These are phyloP conservation scores for Salmo trutta DNA, from an alignment of 2,797 vertebrate species.

Conservation along the genomic window DNA sequence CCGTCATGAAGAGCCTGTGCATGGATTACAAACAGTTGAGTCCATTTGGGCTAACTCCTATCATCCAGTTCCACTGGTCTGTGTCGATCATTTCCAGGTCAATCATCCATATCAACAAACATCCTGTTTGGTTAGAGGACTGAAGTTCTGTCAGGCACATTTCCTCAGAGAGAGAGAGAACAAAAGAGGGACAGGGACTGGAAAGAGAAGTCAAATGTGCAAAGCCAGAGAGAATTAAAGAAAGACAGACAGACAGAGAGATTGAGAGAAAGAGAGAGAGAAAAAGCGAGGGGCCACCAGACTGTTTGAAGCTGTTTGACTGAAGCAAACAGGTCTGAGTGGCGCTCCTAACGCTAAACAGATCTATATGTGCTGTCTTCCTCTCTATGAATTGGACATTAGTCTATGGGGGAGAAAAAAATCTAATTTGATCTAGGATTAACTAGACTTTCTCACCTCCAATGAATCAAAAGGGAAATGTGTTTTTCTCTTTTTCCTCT, in stretches of 20 bases:
- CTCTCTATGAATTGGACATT: slow-evolving; percentile 44
- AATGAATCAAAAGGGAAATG: not conserved
- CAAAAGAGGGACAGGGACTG: not conserved
- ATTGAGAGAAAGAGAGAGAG: not conserved
- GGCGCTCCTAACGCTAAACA: slow-evolving; percentile 37
- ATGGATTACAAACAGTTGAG: too few relatives aligned
- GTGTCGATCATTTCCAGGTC: not conserved
- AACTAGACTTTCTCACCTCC: slow-evolving; percentile 12
- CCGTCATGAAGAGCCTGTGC: not conserved
- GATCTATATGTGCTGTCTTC: slow-evolving; percentile 6
- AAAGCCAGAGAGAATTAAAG: not conserved
- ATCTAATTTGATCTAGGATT: slow-evolving; percentile 24
- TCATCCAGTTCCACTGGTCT: not conserved
- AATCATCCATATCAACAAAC: not conserved
- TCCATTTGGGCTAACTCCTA: not conserved
- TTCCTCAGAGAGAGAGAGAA: not conserved
- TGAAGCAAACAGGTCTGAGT: too few relatives aligned
- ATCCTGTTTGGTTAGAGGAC: not conserved
- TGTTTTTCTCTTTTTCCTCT: not conserved
- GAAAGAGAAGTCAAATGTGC: too few relatives aligned
- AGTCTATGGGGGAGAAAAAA: not conserved
- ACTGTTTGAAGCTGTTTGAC: slow-evolving; percentile 1
- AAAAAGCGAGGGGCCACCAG: not conserved
- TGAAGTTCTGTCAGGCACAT: not conserved
- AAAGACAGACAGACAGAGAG: not conserved